phyloP scores from a whole-genome alignment of 2,113 vertebrate species.

The Nothocercus nigrocapillus region DNA sequence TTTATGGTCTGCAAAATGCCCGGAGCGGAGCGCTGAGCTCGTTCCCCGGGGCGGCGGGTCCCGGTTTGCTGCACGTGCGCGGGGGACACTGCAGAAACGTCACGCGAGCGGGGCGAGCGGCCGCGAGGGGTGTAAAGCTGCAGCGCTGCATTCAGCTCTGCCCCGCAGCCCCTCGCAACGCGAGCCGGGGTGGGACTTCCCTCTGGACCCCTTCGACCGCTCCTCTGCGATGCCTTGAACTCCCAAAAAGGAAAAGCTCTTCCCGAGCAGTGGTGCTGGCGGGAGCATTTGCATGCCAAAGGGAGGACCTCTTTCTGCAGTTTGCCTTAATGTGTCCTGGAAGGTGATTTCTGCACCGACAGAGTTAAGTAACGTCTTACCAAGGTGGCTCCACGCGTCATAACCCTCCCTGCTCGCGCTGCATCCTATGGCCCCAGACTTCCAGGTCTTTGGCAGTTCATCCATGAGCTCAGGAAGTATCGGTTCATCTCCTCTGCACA shows the following conservation, averaged over 20 bases:
- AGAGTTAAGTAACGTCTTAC: background rate
- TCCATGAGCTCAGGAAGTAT: background rate
- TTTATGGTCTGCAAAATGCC: background rate
- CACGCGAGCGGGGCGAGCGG: conserved; percentile 1
- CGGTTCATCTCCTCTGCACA: background rate
- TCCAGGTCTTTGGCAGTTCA: conserved; percentile 23
- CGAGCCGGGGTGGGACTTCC: conserved; percentile 53
- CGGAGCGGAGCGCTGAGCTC: background rate
- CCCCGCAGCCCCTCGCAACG: background rate
- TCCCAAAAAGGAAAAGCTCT: background rate
- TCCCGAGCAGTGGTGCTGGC: background rate
- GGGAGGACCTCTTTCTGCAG: background rate
- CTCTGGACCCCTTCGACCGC: conserved; percentile 65
- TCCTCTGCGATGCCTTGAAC: conserved; percentile 48
- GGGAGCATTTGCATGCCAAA: background rate
- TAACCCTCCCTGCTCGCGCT: background rate
- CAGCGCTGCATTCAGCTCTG: no score
- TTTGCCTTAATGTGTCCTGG: background rate
- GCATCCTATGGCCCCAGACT: background rate
- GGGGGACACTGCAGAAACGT: conserved; percentile 36
- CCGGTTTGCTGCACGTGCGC: background rate
- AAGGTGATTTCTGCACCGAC: background rate
- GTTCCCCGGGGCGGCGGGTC: conserved; percentile 21
- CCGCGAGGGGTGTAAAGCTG: no score
- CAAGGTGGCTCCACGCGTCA: background rate